Base-by-base conservation (phyloP, 2,888 invertebrate species). In the Choristoneura rosaceana region DNA sequence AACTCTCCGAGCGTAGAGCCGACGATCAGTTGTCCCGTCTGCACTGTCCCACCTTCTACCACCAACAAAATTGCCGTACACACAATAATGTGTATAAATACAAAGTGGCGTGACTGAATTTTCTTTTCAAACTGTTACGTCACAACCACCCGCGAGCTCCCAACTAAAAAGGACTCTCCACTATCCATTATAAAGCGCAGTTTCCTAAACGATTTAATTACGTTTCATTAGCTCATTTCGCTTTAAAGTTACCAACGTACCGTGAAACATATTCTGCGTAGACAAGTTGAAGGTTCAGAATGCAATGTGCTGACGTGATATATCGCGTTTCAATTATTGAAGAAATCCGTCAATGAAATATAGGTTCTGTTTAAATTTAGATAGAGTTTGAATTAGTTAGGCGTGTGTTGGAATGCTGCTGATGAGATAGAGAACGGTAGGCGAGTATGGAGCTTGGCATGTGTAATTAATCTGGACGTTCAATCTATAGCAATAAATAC, bases 401-500 rank as follows among this genome's bases (percentile, higher is more conserved):
- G 77, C 77, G 73, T 75, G 77, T 76, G 75, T 78, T 85, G 90
- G 91, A 90, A 91, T 91, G 87, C 82, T 78, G 81, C 84, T 84
- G 89, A 88, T 89, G 89, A 86, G 84, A 83, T 85, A 85, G 71
- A 70, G 65, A 74, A 64, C 68, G 74, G 74, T 74, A 70, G 74
- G 74, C 71, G 69, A 69, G 74, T 74, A 85, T 83, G 79, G 84
- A 82, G 80, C 80, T 80, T 80, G 79, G 87, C 84, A 87, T 89
- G 84, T 87, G 88, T 89, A 90, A 89, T 90, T 90, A 89, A 89
- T 90, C 88, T 88, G 83, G 85, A 87, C 87, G 87, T 87, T 89
- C 85, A 86, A 89, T 90, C 88, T 90, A 88, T 85, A 89, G 85
- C 88, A 88, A 89, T 88, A 90, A 89, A 90, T 89, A 89, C 88